These are phyloP conservation scores for Chaetodon trifasciatus DNA, from an alignment of 2,797 vertebrate species.

Conservation along the genomic window DNA sequence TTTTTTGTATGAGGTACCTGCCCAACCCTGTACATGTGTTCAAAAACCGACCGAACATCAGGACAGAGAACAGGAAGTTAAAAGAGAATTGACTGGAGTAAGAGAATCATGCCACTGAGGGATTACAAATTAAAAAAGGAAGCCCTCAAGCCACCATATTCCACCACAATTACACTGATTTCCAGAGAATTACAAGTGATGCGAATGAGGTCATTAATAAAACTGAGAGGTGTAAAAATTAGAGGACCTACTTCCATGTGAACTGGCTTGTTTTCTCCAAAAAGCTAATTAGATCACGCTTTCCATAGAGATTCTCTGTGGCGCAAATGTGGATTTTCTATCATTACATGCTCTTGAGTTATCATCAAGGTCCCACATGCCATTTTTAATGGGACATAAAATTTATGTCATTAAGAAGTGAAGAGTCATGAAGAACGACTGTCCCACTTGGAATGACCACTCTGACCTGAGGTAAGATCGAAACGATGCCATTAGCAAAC, in stretches of 20 bases:
- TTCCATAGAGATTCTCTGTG: slow-evolving; percentile 2
- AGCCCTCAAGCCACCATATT: slow-evolving; percentile 21
- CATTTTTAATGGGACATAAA: slow-evolving; percentile 18
- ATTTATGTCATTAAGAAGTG: background rate
- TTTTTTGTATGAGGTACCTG: background rate
- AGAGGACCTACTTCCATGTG: slow-evolving; percentile 27
- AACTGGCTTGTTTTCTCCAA: slow-evolving; percentile 35
- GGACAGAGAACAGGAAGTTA: background rate
- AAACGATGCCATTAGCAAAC: no score
- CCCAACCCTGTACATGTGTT: background rate
- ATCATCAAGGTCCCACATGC: background rate
- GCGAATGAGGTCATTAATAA: slow-evolving; percentile 66
- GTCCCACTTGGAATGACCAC: no score
- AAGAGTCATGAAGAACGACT: no score
- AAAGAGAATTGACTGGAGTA: background rate
- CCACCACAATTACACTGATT: slow-evolving; percentile 34
- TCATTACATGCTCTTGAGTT: no score
- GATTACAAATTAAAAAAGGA: slow-evolving; percentile 36
- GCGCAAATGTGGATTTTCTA: background rate
- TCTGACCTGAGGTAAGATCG: no score
- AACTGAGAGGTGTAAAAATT: slow-evolving; percentile 42
- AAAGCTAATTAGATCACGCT: slow-evolving; percentile 47
- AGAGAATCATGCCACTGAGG: background rate
- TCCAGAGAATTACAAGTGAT: slow-evolving; percentile 26
- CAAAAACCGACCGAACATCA: background rate